Conservation (phyloP, 2,888 invertebrate genomes). For the Drepana falcataria region DNA sequence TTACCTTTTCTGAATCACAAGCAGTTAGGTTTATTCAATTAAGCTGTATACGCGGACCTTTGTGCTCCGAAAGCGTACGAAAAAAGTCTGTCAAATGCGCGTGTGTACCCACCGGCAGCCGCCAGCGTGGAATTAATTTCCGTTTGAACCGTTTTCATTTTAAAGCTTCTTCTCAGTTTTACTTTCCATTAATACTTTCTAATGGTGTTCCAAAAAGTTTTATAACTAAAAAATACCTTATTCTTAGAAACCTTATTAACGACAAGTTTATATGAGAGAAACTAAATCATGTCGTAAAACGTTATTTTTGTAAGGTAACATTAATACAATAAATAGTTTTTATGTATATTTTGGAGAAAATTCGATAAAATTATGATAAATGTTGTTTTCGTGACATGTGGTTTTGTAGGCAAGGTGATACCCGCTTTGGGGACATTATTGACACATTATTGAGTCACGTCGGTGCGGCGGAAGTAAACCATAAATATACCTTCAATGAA, state of each 20-base stretch:
- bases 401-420: conserved; percentile 37
- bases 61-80: conserved; percentile 25
- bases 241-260: too few relatives aligned
- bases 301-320: neutral
- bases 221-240: too few relatives aligned
- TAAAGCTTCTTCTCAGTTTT: conserved; percentile 1
- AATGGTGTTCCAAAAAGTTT: too few relatives aligned
- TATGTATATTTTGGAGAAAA: conserved; percentile 27
- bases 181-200: too few relatives aligned
- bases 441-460: conserved; percentile 57
- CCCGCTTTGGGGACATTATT: conserved; percentile 40
- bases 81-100: conserved; percentile 28
- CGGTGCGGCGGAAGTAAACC: conserved; percentile 41
- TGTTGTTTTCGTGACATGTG: conserved; percentile 52
- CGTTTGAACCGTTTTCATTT: neutral
- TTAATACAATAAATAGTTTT: conserved; percentile 18
- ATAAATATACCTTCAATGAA: conserved; percentile 34
- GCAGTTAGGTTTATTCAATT: conserved; percentile 66
- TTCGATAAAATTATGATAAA: conserved; percentile 57
- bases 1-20: conserved; percentile 63
- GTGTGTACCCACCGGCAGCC: conserved; percentile 13
- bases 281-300: too few relatives aligned
- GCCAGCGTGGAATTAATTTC: conserved; percentile 8
- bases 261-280: too few relatives aligned
- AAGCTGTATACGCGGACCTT: conserved; percentile 38